Evolutionary conservation across 2,888 invertebrate species (phyloP).

Genomic region (Lasioglossum calceatum): DNA sequence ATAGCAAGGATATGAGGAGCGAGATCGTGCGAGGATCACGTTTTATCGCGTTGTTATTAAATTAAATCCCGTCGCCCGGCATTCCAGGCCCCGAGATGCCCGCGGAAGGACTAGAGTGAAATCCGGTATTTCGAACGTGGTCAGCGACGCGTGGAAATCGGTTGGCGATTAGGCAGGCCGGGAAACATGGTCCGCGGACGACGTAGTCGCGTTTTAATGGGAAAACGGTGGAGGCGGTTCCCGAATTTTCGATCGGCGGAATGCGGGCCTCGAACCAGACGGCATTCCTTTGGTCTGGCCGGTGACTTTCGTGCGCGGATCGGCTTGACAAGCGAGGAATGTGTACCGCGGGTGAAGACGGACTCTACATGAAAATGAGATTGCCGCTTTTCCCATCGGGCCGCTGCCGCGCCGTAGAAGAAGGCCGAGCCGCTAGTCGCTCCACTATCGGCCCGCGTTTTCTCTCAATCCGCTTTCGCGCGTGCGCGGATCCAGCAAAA

Average conservation of each 20-base stretch:
- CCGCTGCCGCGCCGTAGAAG: conserved; percentile 49
- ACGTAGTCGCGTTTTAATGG: conserved; percentile 18
- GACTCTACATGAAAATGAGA: conserved; percentile 73
- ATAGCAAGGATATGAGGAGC: background rate
- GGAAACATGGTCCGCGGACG: background rate
- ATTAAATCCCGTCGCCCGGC: background rate
- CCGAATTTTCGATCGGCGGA: conserved; percentile 58
- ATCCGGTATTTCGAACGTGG: conserved; percentile 35
- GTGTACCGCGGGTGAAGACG: conserved; percentile 62
- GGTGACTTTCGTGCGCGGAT: conserved; percentile 62
- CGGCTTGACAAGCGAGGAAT: conserved; percentile 63
- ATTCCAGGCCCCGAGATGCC: background rate
- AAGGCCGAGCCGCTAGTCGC: conserved; percentile 74
- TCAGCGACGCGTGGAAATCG: conserved; percentile 36
- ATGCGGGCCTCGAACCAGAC: conserved; percentile 28
- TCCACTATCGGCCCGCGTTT: conserved; percentile 72
- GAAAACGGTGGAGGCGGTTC: conserved; percentile 41
- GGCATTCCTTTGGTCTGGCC: conserved; percentile 52
- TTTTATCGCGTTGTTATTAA: background rate
- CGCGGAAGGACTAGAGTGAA: conserved; percentile 8
- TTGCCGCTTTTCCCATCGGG: conserved; percentile 71
- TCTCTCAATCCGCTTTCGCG: conserved; percentile 72
- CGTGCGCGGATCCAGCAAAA: conserved; percentile 39
- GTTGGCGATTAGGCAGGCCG: background rate
- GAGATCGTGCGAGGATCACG: background rate